Conservation (phyloP, 2,888 invertebrate genomes). For the Phyllotreta striolata region DNA sequence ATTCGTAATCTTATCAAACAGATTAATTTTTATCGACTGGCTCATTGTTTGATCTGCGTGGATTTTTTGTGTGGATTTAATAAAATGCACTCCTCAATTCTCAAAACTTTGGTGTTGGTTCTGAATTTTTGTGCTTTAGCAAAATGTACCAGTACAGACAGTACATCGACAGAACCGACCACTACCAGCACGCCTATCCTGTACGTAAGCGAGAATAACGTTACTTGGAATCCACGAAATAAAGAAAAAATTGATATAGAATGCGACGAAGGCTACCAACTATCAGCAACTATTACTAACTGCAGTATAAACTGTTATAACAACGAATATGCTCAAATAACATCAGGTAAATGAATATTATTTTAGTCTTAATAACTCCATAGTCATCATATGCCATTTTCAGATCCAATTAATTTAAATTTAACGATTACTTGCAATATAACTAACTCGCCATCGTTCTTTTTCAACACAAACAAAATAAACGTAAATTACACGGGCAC, state of each 20-base stretch:
- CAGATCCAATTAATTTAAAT: slow-evolving; percentile 29
- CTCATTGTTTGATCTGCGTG: too few species aligned
- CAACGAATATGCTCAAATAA: slow-evolving; percentile 36
- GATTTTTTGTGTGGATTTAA: too few species aligned
- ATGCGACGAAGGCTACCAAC: slow-evolving; percentile 43
- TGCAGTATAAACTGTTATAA: slow-evolving; percentile 38
- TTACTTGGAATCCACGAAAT: slow-evolving; percentile 31
- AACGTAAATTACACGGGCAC: slow-evolving; percentile 35
- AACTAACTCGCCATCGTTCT: slow-evolving; percentile 33
- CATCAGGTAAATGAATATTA: slow-evolving; percentile 2
- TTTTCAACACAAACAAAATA: slow-evolving; percentile 40
- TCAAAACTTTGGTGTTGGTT: neutral
- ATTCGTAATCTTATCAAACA: too few species aligned
- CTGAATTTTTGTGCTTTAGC: neutral
- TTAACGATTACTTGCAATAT: slow-evolving; percentile 39
- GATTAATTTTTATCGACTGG: too few species aligned
- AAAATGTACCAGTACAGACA: neutral
- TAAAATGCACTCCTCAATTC: too few species aligned
- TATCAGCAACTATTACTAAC: slow-evolving; percentile 34
- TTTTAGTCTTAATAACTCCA: too few species aligned
- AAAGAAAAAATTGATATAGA: slow-evolving; percentile 20
- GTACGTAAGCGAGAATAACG: slow-evolving; percentile 8
- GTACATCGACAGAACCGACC: neutral
- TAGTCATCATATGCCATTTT: slow-evolving; percentile 10
- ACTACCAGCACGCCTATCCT: slow-evolving; percentile 9